Base-by-base conservation (phyloP, 2,113 vertebrate genomes). In the Kobus ellipsiprymnus region DNA sequence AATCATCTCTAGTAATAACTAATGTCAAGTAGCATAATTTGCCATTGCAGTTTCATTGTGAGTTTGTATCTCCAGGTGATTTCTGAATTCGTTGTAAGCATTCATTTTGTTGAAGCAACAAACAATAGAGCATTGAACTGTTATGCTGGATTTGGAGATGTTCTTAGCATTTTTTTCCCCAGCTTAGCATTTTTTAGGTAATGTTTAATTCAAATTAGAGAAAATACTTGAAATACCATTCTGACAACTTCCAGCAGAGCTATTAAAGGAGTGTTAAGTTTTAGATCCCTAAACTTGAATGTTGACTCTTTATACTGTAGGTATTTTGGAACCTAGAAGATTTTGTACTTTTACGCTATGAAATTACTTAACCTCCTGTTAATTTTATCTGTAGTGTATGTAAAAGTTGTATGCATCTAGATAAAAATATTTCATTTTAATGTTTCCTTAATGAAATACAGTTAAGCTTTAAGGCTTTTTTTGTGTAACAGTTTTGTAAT, bases 171-270 rank as follows among this genome's bases (percentile, higher is more conserved):
- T 97, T 74, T 90, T 92, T 91, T 10, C 33, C 95, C 60, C 96
- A 97, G 95, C 93, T 98, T 92, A 97, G 97, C 95, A 96, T 98
- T 98, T 98, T 97, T 98, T 97, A 98, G 91, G 96, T 98, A 98
- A 98, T 98, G 97, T 98, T 98, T 98, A 98, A 98, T 98, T 98
- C 96, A 98, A 98, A 98, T 98, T 98, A 97, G 97, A 98, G 98
- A 97, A 98, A 98, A 98, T 98, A 98, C 97, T 98, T 98, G 96
- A 98, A 98, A 98, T 98, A 97, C 96, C 96, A 97, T 98, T 98
- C 92, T 98, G 98, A 98, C 97, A 98, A 98, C 97, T 97, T 98
- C 97, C 98, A 98, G 96, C 96, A 98, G 98, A 97, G 98, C 98
- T 98, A 98, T 98, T 98, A 98, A 98, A 98, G 97, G 91, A 98